These are phyloP conservation scores for Catharus bicknelli DNA, from an alignment of 2,113 vertebrate species.

Conservation along the genomic window DNA sequence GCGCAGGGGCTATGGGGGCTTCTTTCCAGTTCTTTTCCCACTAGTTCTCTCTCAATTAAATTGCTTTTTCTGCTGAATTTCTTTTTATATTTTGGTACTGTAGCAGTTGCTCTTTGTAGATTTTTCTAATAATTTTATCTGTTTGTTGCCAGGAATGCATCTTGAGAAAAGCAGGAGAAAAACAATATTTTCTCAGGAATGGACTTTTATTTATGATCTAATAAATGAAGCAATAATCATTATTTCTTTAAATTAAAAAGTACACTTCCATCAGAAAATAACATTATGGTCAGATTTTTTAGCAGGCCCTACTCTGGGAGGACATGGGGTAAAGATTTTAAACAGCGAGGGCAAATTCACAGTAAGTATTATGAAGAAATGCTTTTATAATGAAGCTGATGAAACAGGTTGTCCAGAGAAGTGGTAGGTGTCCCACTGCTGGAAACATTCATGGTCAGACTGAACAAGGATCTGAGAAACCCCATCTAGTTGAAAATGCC, in stretches of 20 bases:
- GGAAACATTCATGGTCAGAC: background rate
- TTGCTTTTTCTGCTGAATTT: background rate
- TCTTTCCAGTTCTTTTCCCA: background rate
- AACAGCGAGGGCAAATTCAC: background rate
- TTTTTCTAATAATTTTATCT: constrained; percentile 39
- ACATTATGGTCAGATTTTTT: background rate
- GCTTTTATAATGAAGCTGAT: background rate
- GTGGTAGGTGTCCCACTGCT: background rate
- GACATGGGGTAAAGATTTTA: background rate
- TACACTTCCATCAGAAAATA: background rate
- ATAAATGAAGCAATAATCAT: background rate
- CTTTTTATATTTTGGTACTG: background rate
- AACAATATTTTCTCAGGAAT: background rate
- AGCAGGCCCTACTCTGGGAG: accelerated
- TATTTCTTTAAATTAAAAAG: background rate
- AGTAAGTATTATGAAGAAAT: accelerated
- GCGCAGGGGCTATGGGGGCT: background rate
- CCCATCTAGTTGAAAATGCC: background rate
- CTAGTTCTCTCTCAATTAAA: background rate
- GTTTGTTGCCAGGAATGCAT: background rate
- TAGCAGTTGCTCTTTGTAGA: background rate
- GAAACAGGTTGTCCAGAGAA: background rate
- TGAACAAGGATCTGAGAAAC: background rate
- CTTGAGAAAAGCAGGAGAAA: background rate
- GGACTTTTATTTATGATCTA: background rate